A percentile compares a stretch with the other conserved stretches of the same genome.
Conservation (phyloP, 2,888 invertebrate species). For the Limnephilus marmoratus region DNA sequence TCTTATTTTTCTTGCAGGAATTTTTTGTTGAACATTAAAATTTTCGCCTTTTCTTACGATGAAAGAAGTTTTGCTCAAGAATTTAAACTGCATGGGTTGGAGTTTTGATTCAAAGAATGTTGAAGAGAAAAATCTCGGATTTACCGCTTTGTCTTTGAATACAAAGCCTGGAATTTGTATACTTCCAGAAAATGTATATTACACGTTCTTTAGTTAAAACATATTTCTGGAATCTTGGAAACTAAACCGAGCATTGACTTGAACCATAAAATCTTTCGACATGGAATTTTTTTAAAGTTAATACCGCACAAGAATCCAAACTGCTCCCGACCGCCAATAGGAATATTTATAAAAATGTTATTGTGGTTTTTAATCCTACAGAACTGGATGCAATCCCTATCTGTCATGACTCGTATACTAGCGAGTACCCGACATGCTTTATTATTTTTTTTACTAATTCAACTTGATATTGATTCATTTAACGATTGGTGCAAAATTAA, state of each 20-base stretch:
- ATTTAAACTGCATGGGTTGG: neutral
- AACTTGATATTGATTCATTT: no score
- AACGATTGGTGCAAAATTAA: no score
- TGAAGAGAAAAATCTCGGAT: neutral
- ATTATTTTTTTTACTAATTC: no score
- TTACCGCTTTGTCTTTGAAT: neutral
- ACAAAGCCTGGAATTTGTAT: neutral
- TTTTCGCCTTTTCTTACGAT: neutral
- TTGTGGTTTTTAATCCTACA: no score
- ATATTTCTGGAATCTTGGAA: neutral
- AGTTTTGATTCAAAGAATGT: neutral
- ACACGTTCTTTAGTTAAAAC: neutral
- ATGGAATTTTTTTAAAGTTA: no score
- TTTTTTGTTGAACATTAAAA: neutral
- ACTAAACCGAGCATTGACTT: neutral
- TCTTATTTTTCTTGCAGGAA: neutral
- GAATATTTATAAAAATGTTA: no score
- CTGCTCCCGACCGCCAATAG: no score
- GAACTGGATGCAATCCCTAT: no score
- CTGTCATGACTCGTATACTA: no score
- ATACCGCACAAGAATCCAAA: no score
- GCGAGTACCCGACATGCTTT: no score
- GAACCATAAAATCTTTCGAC: neutral
- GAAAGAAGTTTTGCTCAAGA: neutral
- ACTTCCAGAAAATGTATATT: neutral